These are phyloP conservation scores for Procavia capensis DNA, from an alignment of 2,113 vertebrate genomes.

Conservation along the genomic window DNA sequence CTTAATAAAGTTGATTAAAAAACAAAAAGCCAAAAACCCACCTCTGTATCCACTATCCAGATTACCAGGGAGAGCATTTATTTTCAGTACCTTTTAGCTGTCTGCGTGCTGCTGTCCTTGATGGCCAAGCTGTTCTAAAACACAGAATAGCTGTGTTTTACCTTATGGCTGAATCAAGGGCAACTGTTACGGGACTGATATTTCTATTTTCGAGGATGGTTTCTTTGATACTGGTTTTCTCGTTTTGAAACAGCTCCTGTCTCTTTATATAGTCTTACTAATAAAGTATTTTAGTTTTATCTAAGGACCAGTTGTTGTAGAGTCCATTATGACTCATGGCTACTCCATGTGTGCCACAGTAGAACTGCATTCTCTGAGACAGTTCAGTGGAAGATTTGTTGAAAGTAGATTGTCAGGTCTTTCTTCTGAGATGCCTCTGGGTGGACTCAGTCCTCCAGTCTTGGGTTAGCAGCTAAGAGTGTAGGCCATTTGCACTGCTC, in stretches of 20 bases:
- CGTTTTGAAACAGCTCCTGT: background rate
- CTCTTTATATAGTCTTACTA: background rate
- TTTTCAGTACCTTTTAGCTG: background rate
- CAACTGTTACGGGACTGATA: background rate
- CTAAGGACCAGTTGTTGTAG: background rate
- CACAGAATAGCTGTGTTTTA: background rate
- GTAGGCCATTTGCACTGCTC: background rate
- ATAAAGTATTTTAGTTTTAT: background rate
- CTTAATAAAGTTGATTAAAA: background rate
- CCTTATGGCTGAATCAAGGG: background rate
- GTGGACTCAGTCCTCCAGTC: background rate
- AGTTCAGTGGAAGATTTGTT: background rate
- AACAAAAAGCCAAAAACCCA: background rate
- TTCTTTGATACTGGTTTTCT: slow-evolving; percentile 35
- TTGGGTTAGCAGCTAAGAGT: background rate
- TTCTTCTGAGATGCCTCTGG: background rate
- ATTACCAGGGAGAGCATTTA: background rate
- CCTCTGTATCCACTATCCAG: background rate
- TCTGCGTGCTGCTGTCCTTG: background rate
- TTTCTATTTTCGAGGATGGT: background rate
- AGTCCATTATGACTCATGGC: background rate
- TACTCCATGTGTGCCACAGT: background rate
- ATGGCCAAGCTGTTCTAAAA: slow-evolving; percentile 2
- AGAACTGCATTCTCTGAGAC: background rate
- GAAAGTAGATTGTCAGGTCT: background rate